A percentile compares a stretch with the other conserved stretches of the same genome.
phyloP scores from a whole-genome alignment of 2,888 invertebrate genomes.

The Drosophila ustulata region DNA sequence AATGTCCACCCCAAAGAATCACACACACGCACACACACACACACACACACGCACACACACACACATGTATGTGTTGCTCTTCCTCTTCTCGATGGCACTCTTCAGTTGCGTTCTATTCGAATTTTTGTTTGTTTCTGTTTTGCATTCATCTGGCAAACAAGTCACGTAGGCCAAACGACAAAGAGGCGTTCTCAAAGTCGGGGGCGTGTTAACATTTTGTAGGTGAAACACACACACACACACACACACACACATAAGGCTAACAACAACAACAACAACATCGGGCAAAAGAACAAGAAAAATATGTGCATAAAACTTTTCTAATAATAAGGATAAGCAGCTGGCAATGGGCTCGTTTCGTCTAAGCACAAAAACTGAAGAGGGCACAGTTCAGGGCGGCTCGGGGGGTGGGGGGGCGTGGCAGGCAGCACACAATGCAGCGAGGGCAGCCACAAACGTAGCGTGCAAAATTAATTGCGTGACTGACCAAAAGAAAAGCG shows the following conservation, averaged over 20 bases:
- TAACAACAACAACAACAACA: slow-evolving; percentile 32
- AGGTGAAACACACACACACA: slow-evolving; percentile 39
- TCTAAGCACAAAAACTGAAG: slow-evolving; percentile 16
- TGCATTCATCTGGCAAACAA: slow-evolving; percentile 73
- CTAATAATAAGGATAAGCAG: slow-evolving; percentile 77
- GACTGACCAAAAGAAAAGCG: slow-evolving; percentile 66
- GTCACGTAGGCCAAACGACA: slow-evolving; percentile 53
- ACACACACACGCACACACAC: slow-evolving; percentile 11
- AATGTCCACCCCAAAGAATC: neutral
- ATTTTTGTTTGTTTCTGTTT: slow-evolving; percentile 56
- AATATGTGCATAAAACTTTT: slow-evolving; percentile 81
- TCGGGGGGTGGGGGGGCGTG: neutral
- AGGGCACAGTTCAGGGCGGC: neutral
- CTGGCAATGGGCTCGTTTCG: slow-evolving; percentile 60
- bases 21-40: slow-evolving; percentile 11
- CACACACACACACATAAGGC: slow-evolving; percentile 3
- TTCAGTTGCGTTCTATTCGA: slow-evolving; percentile 37
- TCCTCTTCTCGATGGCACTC: neutral
- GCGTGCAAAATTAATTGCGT: slow-evolving; percentile 79
- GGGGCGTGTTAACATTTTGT: slow-evolving; percentile 44
- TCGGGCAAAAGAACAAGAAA: slow-evolving; percentile 49
- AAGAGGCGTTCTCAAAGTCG: slow-evolving; percentile 25
- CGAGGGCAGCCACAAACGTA: slow-evolving; percentile 48
- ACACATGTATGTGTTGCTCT: slow-evolving; percentile 4
- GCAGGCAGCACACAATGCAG: slow-evolving; percentile 34